Evolutionary conservation across 2,797 vertebrate genomes (phyloP).

Genomic region (Notolabrus celidotus): DNA sequence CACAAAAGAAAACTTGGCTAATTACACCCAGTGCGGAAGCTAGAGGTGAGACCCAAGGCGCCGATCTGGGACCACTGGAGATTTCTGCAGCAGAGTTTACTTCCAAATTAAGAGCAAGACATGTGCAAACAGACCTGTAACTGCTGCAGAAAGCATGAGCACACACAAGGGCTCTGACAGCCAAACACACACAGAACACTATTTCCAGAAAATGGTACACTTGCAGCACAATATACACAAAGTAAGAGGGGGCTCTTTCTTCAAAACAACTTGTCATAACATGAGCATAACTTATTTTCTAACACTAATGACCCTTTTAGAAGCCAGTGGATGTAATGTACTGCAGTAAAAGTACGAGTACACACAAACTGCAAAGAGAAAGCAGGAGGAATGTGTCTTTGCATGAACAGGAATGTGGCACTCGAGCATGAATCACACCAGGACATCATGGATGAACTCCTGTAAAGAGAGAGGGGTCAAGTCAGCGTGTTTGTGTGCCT

Average conservation of each 20-base stretch:
- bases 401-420: constrained; percentile 64
- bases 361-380: constrained; percentile 10
- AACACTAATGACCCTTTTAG: constrained; percentile 55
- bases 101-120: constrained; percentile 59
- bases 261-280: constrained; percentile 65
- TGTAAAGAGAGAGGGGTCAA: constrained; percentile 63
- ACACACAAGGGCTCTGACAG: constrained; percentile 43
- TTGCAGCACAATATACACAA: constrained; percentile 28
- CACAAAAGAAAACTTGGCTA: constrained; percentile 76
- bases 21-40: constrained; percentile 68
- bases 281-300: constrained; percentile 32
- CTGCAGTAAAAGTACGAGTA: constrained; percentile 35
- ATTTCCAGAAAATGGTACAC: constrained; percentile 51
- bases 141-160: constrained; percentile 37
- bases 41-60: constrained; percentile 73
- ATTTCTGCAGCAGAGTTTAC: constrained; percentile 48
- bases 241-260: constrained; percentile 21
- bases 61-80: constrained; percentile 54
- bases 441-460: constrained; percentile 63
- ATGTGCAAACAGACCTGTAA: constrained; percentile 55
- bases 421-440: constrained; percentile 62
- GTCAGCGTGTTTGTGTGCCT: constrained; percentile 50
- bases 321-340: constrained; percentile 39
- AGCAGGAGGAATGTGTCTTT: constrained; percentile 63
- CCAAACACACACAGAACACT: constrained; percentile 36